Conservation (phyloP, 2,113 vertebrate species). For the Tragelaphus scriptus region DNA sequence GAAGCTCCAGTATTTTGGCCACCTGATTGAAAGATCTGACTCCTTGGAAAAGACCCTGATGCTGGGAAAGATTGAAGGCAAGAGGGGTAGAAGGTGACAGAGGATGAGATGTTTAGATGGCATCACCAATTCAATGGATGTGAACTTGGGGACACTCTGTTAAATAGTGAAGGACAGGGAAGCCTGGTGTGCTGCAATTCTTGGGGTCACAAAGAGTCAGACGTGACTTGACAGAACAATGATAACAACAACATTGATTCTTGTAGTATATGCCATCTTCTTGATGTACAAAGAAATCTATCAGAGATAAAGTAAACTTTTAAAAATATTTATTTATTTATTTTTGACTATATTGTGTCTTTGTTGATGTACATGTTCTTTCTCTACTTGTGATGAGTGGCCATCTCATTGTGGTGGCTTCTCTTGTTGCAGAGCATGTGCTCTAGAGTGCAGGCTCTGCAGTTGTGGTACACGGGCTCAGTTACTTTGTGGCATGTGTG, state of each 20-base stretch:
- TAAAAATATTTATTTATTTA: neutral
- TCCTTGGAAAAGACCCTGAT: neutral
- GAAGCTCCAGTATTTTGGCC: neutral
- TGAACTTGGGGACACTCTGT: neutral
- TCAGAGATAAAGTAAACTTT: neutral
- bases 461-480: neutral
- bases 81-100: neutral
- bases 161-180: neutral
- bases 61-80: neutral
- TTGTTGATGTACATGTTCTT: neutral
- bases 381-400: neutral
- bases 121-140: neutral
- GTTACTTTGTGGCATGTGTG: neutral
- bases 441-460: neutral
- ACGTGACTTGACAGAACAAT: neutral
- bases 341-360: neutral
- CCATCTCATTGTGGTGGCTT: neutral
- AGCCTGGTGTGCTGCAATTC: neutral
- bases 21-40: neutral
- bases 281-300: neutral
- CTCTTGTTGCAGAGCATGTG: neutral
- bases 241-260: neutral
- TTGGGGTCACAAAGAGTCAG: neutral
- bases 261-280: neutral
- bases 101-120: neutral